Base-by-base conservation (phyloP, 1,140 invertebrate genomes). In the Zophobas morio region DNA sequence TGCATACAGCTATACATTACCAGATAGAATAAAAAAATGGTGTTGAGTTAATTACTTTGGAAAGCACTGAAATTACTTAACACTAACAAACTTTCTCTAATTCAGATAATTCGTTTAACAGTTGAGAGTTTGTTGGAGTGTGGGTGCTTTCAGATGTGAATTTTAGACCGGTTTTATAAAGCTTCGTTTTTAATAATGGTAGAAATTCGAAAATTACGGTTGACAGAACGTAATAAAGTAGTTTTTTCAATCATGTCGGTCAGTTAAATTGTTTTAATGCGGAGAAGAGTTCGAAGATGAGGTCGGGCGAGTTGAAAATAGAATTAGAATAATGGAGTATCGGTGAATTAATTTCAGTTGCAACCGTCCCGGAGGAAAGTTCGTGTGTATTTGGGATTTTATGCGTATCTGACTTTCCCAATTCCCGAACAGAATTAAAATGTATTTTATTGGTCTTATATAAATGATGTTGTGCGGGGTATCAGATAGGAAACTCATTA, bases 261-360 rank as follows among this genome's bases (percentile, higher is more conserved):
- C 60, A 66, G 42, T 66, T 66, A 37, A 20, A 66, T 66, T 66
- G 39, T 66, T 66, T 66, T 66, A 66, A 37, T 8, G 60, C 39
- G 39, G 60, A 66, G 49, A 4, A 4, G 42, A 3, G 56, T 8
- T 36, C 42, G 39, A 66, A 66, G 39, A 66, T 66, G 60, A 66
- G 39, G 42, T n/a, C 60, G 60, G 60, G 60, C 1, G 60, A 66
- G 60, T 2, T 66, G 60, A 66, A 66, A 66, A 66, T 66, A 66
- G 60, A 66, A 66, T 66, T 66, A 66, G 39, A 66, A 66, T 66
- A 66, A 66, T 66, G 60, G 60, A 66, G 60, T 66, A 66, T 66
- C 39, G 60, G 60, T 66, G 60, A 66, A 66, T 66, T 66, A 66
- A 66, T 66, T 66, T 66, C 60, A 42, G 60, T 66, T 66, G 60